These are phyloP conservation scores for Neocrepidodera transversa DNA, from an alignment of 2,888 invertebrate genomes.

Conservation along the genomic window DNA sequence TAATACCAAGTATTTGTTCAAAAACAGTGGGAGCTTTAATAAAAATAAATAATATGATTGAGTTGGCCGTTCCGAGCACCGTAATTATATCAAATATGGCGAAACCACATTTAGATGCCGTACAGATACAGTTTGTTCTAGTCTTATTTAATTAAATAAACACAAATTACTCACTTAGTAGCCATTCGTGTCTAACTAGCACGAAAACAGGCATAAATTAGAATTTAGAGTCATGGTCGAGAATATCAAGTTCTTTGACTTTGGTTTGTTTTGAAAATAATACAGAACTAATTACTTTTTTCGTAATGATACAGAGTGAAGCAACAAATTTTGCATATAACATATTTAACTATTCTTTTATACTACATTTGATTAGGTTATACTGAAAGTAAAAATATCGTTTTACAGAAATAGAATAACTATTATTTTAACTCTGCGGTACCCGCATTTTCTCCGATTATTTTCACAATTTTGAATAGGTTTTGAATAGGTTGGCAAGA, in stretches of 20 bases:
- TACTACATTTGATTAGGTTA: too few species aligned
- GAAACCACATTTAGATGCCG: constrained; percentile 23
- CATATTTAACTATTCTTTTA: too few species aligned
- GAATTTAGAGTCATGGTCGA: constrained; percentile 23
- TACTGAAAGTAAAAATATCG: too few species aligned
- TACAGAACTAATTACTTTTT: too few species aligned
- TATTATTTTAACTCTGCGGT: too few species aligned
- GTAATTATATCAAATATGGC: constrained; percentile 22
- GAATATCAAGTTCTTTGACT: constrained; percentile 3
- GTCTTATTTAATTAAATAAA: constrained; percentile 28
- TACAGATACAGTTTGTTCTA: constrained; percentile 26
- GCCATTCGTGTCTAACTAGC: constrained; percentile 22
- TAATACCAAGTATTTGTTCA: background rate
- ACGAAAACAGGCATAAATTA: constrained; percentile 22
- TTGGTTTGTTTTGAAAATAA: background rate
- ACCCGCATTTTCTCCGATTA: too few species aligned
- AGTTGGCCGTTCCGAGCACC: constrained; percentile 19
- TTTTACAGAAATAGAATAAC: too few species aligned
- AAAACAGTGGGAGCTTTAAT: background rate
- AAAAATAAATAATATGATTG: constrained; percentile 23
- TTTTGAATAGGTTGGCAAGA: too few species aligned
- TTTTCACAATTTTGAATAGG: too few species aligned
- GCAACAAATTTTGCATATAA: too few species aligned
- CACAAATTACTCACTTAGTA: constrained; percentile 26
- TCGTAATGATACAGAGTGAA: too few species aligned